Percentiles rank a stretch among this genome's conserved stretches.
Conservation (phyloP, 1,140 invertebrate genomes). For the Pseudomyrmex cubaensis region DNA sequence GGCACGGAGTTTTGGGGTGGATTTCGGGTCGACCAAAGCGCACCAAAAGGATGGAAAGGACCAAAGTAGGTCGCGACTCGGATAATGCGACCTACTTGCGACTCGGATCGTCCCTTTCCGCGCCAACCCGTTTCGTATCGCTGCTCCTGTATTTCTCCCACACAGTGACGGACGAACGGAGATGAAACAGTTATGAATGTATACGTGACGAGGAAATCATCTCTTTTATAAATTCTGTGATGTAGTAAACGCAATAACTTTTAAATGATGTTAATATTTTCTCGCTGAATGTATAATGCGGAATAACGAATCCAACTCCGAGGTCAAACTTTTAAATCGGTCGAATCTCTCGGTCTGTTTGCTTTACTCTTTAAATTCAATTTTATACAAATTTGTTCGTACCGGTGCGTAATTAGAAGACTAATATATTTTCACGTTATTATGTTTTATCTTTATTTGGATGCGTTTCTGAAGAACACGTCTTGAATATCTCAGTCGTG, state of each 20-base stretch:
- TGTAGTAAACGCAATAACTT: neutral
- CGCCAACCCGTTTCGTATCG: slow-evolving; percentile 46
- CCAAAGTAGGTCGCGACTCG: slow-evolving; percentile 65
- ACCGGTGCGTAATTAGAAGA: too few species aligned
- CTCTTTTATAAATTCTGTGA: slow-evolving; percentile 15
- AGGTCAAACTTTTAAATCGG: slow-evolving; percentile 19
- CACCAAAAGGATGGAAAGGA: slow-evolving; percentile 4
- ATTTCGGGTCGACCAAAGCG: slow-evolving; percentile 51
- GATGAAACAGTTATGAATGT: neutral
- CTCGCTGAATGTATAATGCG: neutral
- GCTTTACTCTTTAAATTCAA: neutral
- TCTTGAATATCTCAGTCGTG: slow-evolving; percentile 12
- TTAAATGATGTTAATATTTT: neutral
- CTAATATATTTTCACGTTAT: too few species aligned
- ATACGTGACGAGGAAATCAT: neutral
- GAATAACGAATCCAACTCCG: neutral
- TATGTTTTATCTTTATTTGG: neutral
- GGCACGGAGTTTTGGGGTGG: slow-evolving; percentile 60
- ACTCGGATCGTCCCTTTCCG: neutral
- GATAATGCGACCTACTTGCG: slow-evolving; percentile 71
- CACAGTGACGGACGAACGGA: slow-evolving; percentile 52
- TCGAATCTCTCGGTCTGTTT: neutral
- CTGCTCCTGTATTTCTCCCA: slow-evolving; percentile 21
- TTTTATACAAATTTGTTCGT: too few species aligned
- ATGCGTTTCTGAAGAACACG: neutral